Evolutionary conservation across 2,797 vertebrate genomes (phyloP), one percentile per base, ranked within the genome.

Genomic region (Tragopan temminckii): DNA sequence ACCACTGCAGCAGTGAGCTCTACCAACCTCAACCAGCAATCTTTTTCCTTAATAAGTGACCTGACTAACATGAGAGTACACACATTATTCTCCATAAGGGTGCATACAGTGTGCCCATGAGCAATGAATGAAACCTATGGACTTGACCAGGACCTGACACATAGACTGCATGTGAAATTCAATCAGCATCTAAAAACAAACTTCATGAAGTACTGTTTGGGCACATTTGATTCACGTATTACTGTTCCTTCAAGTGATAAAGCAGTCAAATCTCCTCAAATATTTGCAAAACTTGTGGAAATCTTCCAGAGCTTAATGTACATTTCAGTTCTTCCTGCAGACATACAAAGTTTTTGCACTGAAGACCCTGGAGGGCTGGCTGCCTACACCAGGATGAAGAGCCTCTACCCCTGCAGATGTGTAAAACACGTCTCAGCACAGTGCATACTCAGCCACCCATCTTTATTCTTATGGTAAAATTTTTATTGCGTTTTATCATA

Each of bases 111-210:
- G 7, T 31, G 46, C 36, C 20, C 67, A 59, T 16, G 43, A n/a
- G 13, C 67, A 24, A 5, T 1, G 15, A 62, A 25, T 0, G 19
- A n/a, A 23, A 42, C 20, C 18, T 25, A 20, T 2, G n/a, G 55
- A n/a, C n/a, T 20, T 50, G 20, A 23, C 11, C 40, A 36, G 38
- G 27, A 62, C 31, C 68, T 50, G 6, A 11, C 20, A 50, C 27
- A 18, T 1, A 59, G 18, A 5, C 15, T 29, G 14, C 3, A 1
- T 0, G 0, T 36, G 36, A 64, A 58, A 77, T 71, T 90, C 80
- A 74, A 50, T 27, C 61, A 33, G 40, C 11, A 33, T 4, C 61
- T 53, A 33, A 77, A 80, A 36, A 5, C 46, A 68, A 21, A 16
- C 9, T 40, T 64, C 5, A 29, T 7, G 25, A 69, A 85, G 24